Evolutionary conservation across 2,888 invertebrate species (phyloP), one percentile per base, ranked within the genome.

Genomic region (Lithophane leautieri): DNA sequence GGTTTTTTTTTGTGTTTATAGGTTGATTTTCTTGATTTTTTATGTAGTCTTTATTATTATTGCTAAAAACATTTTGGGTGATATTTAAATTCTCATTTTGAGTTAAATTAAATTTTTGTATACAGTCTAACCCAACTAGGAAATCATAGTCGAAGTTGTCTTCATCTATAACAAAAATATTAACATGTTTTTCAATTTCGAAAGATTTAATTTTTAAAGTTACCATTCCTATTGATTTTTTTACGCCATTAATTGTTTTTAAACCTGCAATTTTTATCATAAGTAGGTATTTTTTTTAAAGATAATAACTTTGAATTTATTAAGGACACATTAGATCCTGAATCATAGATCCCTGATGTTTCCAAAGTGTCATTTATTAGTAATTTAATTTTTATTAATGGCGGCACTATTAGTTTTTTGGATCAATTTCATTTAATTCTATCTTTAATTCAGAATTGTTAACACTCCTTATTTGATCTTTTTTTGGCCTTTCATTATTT

Each of bases 111-210:
- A 60, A 60, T 9, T 60, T 34, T 60, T 60, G 28, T 60, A 60
- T 60, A 28, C 28, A 34, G 19, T 60, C 60, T 19, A 60, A 60
- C 9, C 60, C 60, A 19, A 60, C 9, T 60, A 60, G 9, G 34
- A 60, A 60, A 60, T 60, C 28, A 34, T 60, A 60, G 34, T 60
- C 60, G 11, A 60, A 60, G 28, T 60, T 34, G n/a, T 60, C 19
- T 34, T 60, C 58, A 34, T 60, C 58, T 60, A 60, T 60, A 9
- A 60, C 58, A 60, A 60, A 60, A 28, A 60, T 34, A 60, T 34
- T 19, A 60, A 60, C 19, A 28, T 34, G 4, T 34, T 60, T 34
- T 60, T 60, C 28, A 19, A 60, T 60, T 28, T 19, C 58, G 9
- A 34, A 60, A 19, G 34, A 19, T 19, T 60, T 60, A 9, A 60